phyloP scores from a whole-genome alignment of 2,888 invertebrate genomes.

The Amiota communis region DNA sequence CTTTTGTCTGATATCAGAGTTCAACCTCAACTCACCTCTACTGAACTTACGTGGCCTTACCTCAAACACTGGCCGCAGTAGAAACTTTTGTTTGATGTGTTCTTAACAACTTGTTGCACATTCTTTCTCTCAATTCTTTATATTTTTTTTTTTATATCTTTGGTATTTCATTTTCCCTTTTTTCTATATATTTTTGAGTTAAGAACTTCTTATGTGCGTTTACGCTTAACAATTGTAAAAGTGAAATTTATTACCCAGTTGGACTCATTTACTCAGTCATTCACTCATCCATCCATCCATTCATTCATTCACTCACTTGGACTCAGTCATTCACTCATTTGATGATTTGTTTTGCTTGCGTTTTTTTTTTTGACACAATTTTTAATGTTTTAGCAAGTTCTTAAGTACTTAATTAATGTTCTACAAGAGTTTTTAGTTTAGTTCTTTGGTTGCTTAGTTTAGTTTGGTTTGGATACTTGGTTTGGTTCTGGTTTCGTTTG shows the following conservation, averaged over 20 bases:
- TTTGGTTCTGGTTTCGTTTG: too few relatives aligned
- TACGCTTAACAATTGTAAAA: conserved; percentile 52
- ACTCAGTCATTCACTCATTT: neutral
- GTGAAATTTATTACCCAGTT: conserved; percentile 57
- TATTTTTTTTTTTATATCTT: conserved; percentile 12
- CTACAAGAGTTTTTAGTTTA: neutral
- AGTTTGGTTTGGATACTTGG: too few relatives aligned
- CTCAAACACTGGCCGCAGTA: conserved; percentile 25
- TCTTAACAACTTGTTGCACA: conserved; percentile 56
- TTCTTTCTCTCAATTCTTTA: conserved; percentile 36
- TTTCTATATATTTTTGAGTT: conserved; percentile 48
- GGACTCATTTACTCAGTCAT: conserved; percentile 39
- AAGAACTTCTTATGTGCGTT: conserved; percentile 33
- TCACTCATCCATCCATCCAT: neutral
- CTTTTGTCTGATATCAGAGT: neutral
- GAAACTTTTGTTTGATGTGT: conserved; percentile 37
- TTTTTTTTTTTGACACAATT: conserved; percentile 9
- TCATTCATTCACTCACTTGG: neutral
- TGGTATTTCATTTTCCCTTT: conserved; percentile 21
- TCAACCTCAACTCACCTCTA: conserved; percentile 1
- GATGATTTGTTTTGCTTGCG: neutral
- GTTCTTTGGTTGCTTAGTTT: too few relatives aligned
- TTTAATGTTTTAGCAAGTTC: conserved; percentile 55
- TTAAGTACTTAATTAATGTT: conserved; percentile 62
- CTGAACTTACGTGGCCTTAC: conserved; percentile 6